Evolutionary conservation across 2,888 invertebrate genomes (phyloP).

Genomic region (Leucophenga montana): DNA sequence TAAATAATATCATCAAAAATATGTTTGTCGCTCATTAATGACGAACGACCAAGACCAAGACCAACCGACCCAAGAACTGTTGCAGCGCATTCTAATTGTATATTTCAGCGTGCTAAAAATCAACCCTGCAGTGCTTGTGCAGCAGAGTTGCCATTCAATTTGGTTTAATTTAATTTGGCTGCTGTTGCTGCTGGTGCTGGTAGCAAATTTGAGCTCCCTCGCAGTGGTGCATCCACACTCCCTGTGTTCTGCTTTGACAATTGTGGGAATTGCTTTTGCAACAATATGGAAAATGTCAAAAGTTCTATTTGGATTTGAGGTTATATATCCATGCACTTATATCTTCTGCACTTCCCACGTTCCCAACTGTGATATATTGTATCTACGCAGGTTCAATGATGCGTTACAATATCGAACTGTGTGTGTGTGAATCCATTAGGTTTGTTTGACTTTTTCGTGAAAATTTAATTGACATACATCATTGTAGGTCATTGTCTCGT

Average conservation of each 20-base stretch:
- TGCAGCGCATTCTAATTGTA: conserved; percentile 22
- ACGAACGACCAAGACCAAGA: conserved; percentile 30
- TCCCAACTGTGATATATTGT: conserved; percentile 10
- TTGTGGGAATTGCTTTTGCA: conserved; percentile 59
- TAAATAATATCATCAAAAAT: conserved; percentile 59
- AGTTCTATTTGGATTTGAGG: conserved; percentile 25
- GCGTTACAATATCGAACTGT: conserved; percentile 35
- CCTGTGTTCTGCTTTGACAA: conserved; percentile 64
- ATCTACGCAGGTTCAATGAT: conserved; percentile 47
- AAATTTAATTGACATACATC: conserved; percentile 34
- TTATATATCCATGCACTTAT: conserved; percentile 2
- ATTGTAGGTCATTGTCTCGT: conserved; percentile 46
- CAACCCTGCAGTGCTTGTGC: conserved; percentile 7
- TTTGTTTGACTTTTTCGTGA: conserved; percentile 41
- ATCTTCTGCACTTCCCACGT: not conserved
- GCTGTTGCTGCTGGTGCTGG: conserved; percentile 52
- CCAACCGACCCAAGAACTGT: not conserved
- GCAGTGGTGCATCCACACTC: too few species aligned
- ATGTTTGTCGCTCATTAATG: conserved; percentile 62
- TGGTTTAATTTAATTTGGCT: conserved; percentile 59
- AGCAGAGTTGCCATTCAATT: conserved; percentile 54
- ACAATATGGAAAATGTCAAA: conserved; percentile 59
- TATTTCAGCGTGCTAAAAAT: not conserved
- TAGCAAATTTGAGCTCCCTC: conserved; percentile 44
- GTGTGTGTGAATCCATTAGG: conserved; percentile 51